Percentiles rank a stretch among this genome's conserved stretches.
Conservation (phyloP, 2,113 vertebrate genomes). For the Martes martes region DNA sequence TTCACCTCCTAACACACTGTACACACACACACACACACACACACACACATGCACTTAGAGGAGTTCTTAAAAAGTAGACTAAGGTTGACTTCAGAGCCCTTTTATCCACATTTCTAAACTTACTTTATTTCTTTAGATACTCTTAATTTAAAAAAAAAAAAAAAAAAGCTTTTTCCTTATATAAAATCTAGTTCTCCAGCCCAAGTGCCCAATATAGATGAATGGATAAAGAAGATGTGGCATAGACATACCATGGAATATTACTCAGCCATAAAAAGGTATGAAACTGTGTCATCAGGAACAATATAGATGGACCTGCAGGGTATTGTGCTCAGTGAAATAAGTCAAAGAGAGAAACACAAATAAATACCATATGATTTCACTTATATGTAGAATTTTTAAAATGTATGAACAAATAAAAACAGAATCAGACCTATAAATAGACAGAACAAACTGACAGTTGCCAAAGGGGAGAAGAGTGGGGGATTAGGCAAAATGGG, state of each 20-base stretch:
- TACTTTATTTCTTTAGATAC: neutral
- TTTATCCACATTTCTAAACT: neutral
- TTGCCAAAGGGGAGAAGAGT: neutral
- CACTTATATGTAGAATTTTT: neutral
- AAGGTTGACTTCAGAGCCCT: neutral
- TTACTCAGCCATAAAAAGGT: neutral
- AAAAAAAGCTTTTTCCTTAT: neutral
- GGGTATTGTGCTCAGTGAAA: neutral
- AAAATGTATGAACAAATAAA: neutral
- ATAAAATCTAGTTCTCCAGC: neutral
- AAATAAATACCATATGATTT: neutral
- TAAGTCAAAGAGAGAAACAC: neutral
- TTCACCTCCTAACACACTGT: no score
- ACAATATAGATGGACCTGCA: neutral
- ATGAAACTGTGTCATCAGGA: neutral
- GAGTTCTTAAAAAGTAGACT: neutral
- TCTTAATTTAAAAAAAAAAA: neutral
- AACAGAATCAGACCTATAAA: neutral
- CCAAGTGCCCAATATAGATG: neutral
- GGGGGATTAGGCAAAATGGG: neutral
- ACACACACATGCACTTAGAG: neutral
- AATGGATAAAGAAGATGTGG: neutral
- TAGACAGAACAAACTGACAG: neutral
- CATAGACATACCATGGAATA: neutral
- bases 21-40: neutral